Evolutionary conservation across 2,888 invertebrate genomes (phyloP), one percentile per base, ranked within the genome.

Genomic region (Chrysolina americana): DNA sequence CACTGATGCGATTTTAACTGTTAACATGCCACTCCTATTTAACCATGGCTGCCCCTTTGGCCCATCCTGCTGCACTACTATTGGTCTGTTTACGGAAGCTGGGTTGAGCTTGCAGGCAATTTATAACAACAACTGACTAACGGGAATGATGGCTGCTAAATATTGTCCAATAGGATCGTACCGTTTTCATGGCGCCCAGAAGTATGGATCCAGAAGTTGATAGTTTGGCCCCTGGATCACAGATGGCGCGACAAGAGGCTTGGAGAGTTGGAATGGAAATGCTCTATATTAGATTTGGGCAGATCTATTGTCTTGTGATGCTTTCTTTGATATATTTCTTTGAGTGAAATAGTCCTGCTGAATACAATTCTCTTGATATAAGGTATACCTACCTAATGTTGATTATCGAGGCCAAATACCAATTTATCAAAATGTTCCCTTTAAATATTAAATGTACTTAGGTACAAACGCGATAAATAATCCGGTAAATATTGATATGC

Each of bases 141-240:
- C 85, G 86, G 86, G 85, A 87, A 88, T 88, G 87, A 90, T 90
- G 90, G 90, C 90, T 87, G 89, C 87, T 84, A 64, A 17, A 71
- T 65, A 72, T 81, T 83, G 82, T 82, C 90, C 90, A 90, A 90
- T 90, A 87, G 79, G 77, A 74, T 74, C 75, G 66, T 19, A 11
- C 68, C 76, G 65, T 77, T 81, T 81, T 81, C 82, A 84, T 83
- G 85, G 84, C 82, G 79, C 74, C 81, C 76, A n/a, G 62, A 66
- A 56, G 47, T 28, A 23, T 17, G 62, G 17, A 50, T 41, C 19
- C 44, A 59, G 48, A 68, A 65, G 65, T 69, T 70, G 62, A 44
- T 72, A 81, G 80, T 83, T 84, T 72, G 74, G 69, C 62, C 76
- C 41, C 53, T 74, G 74, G 70, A 48, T 71, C 74, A 78, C 82